Conservation (phyloP, 2,113 vertebrate genomes). For the Rattus rattus region DNA sequence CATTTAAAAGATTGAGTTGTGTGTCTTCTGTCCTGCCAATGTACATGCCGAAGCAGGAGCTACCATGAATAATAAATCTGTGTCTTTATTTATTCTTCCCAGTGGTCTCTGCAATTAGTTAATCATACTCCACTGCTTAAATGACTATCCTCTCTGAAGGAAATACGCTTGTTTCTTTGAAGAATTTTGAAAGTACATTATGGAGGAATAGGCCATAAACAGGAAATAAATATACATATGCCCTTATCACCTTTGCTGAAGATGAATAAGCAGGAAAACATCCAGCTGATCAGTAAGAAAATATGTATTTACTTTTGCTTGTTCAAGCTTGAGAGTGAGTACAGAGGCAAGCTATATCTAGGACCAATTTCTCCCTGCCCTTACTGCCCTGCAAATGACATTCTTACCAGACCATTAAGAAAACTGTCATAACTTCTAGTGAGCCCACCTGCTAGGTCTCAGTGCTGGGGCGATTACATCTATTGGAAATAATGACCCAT, state of each 20-base stretch:
- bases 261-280: constrained; percentile 66
- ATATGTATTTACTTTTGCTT: constrained; percentile 79
- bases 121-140: constrained; percentile 12
- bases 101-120: constrained; percentile 57
- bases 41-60: not conserved
- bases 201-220: not conserved
- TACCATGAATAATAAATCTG: constrained; percentile 10
- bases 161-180: constrained; percentile 44
- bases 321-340: constrained; percentile 77
- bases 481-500: constrained; percentile 87
- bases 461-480: constrained; percentile 84
- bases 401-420: constrained; percentile 85
- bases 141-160: not conserved
- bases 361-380: constrained; percentile 80
- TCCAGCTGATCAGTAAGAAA: constrained; percentile 73
- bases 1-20: constrained; percentile 26
- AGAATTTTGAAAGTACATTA: constrained; percentile 54
- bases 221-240: constrained; percentile 37
- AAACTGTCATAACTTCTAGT: constrained; percentile 84
- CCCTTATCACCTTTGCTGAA: constrained; percentile 36
- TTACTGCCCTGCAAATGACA: constrained; percentile 85
- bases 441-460: constrained; percentile 86
- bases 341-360: constrained; percentile 73
- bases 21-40: not conserved
- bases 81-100: constrained; percentile 50